Base-by-base conservation (phyloP, 2,888 invertebrate species). In the Agrypnus murinus region DNA sequence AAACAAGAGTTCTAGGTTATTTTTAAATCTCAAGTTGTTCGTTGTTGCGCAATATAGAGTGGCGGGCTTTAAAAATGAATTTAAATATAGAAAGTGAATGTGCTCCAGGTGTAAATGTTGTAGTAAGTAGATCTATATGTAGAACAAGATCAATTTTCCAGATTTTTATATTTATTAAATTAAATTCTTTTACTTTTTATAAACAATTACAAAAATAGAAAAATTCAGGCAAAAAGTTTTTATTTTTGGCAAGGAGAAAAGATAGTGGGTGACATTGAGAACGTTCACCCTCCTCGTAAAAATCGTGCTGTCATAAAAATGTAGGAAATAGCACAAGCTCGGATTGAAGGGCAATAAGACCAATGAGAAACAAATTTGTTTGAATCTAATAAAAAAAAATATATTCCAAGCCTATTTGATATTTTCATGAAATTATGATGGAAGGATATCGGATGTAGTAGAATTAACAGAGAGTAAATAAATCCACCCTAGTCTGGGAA, bases 41-140 rank as follows among this genome's bases (percentile, higher is more conserved):
- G 58, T 65, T 53, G 57, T 68, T 68, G 57, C 68, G 68, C 63
- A 68, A 68, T 63, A 32, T 36, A 63, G 5, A 34, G 38, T 55
- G 38, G 36, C 45, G 55, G 38, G 57, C 63, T 25, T 68, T 36
- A 55, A 60, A 59, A 65, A 58, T 5, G 58, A 14, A 36, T 14
- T 57, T 69, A 58, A 64, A 64, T 58, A 65, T 69, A 69, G 69
- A 50, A 36, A 58, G 50, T 58, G 58, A 68, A 69, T 38, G 57
- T 48, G 58, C 32, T 69, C 48, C 64, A 58, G 64, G 58, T 55
- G 60, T 15, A 34, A 46, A n/a, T n/a, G n/a, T n/a, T n/a, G n/a
- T n/a, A n/a, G 12, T n/a, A n/a, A n/a, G n/a, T n/a, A n/a, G n/a
- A n/a, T n/a, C n/a, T n/a, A n/a, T n/a, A n/a, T n/a, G n/a, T n/a